Percentiles rank a stretch among this genome's conserved stretches.
These are phyloP conservation scores for Artemia sp. DNA, from an alignment of 2,888 invertebrate species.

Conservation along the genomic window DNA sequence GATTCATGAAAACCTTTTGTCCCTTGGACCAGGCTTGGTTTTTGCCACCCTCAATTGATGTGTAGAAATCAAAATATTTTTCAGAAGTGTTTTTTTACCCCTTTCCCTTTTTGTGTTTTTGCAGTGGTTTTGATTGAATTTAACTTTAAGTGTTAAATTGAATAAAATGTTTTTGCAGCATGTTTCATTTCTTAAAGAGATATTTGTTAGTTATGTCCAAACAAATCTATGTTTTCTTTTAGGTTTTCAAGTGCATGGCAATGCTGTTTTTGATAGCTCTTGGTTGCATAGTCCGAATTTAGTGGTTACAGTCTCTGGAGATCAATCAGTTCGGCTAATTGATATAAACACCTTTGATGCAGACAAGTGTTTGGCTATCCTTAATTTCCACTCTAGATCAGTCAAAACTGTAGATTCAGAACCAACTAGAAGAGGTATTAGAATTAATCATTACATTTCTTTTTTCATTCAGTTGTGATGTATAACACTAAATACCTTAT, in stretches of 20 bases:
- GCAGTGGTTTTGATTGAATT: no score
- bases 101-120: no score
- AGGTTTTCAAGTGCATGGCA: constrained; percentile 44
- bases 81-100: no score
- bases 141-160: no score
- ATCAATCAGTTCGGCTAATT: background rate
- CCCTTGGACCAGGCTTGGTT: no score
- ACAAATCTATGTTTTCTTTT: constrained; percentile 22
- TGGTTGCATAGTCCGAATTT: constrained; percentile 39
- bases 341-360: constrained; percentile 19
- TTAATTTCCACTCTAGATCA: constrained; percentile 22
- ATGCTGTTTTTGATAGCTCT: constrained; percentile 74
- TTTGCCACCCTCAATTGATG: no score
- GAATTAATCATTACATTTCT: background rate
- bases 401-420: constrained; percentile 24
- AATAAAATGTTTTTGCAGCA: no score
- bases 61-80: no score
- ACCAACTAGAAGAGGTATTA: constrained; percentile 21
- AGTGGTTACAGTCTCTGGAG: background rate
- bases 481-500: no score
- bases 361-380: constrained; percentile 2
- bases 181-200: no score
- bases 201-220: no score
- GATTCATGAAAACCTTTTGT: no score
- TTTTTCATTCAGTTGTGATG: background rate